Percentiles rank a stretch among this genome's conserved stretches.
These are phyloP conservation scores for Muricea muricata DNA, from an alignment of 92 coral and sea anemone species.

Conservation along the genomic window DNA sequence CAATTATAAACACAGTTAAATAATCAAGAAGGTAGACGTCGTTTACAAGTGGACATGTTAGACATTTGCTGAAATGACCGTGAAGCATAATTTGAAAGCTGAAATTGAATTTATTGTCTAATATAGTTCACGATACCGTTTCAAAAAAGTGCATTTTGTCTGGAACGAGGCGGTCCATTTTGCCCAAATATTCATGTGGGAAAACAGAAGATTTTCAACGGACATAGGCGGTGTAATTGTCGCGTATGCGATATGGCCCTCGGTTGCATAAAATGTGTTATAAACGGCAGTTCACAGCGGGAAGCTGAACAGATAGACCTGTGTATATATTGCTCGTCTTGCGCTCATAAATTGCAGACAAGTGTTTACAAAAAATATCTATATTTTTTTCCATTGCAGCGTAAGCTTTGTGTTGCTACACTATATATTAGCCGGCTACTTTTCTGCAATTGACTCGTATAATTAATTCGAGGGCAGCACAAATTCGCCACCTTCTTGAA, in stretches of 20 bases:
- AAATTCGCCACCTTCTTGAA: background rate
- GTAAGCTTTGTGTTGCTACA: background rate
- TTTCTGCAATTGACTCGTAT: background rate
- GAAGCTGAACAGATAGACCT: conserved; percentile 1
- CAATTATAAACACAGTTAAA: background rate
- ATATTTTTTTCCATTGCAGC: background rate
- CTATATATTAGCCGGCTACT: background rate
- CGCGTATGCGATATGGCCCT: background rate
- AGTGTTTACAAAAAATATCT: background rate
- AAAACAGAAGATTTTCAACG: background rate
- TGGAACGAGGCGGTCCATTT: background rate
- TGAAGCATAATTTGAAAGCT: background rate
- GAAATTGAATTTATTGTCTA: background rate
- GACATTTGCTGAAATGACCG: background rate
- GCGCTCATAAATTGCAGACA: background rate
- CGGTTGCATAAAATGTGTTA: conserved; percentile 24
- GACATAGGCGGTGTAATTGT: background rate
- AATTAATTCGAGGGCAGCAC: background rate
- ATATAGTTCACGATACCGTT: background rate
- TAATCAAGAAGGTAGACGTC: background rate
- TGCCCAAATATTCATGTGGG: background rate
- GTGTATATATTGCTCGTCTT: background rate
- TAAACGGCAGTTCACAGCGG: conserved; percentile 2
- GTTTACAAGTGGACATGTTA: background rate
- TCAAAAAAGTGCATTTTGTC: background rate